Percentiles rank a stretch among this genome's conserved stretches.
These are phyloP conservation scores for Nesoenas mayeri DNA, from an alignment of 2,113 vertebrate species.

Conservation along the genomic window DNA sequence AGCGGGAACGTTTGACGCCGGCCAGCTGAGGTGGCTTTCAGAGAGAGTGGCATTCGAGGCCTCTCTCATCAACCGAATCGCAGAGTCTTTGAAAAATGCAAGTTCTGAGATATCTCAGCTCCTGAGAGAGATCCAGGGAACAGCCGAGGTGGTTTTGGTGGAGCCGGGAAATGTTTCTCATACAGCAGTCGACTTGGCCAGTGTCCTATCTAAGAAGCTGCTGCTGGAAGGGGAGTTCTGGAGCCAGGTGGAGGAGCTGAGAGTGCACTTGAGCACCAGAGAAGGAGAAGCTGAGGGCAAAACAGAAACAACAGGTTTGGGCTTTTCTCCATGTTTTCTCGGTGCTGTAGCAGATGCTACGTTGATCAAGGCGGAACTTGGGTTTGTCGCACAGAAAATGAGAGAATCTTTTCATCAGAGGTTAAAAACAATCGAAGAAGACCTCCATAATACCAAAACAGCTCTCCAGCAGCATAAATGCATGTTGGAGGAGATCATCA, in stretches of 20 bases:
- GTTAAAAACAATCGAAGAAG: slow-evolving; percentile 82
- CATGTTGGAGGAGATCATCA: slow-evolving; percentile 80
- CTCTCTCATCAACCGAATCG: slow-evolving; percentile 86
- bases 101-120: slow-evolving; percentile 80
- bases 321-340: slow-evolving; percentile 61
- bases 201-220: slow-evolving; percentile 85
- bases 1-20: slow-evolving; percentile 49
- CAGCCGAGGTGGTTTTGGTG: slow-evolving; percentile 67
- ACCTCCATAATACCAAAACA: slow-evolving; percentile 79
- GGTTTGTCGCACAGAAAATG: slow-evolving; percentile 82
- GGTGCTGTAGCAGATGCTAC: slow-evolving; percentile 64
- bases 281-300: slow-evolving; percentile 39
- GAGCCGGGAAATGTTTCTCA: slow-evolving; percentile 51
- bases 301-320: slow-evolving; percentile 26
- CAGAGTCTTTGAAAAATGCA: slow-evolving; percentile 82
- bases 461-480: slow-evolving; percentile 84
- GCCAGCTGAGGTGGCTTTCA: slow-evolving; percentile 81
- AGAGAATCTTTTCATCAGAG: slow-evolving; percentile 83
- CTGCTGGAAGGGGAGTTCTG: slow-evolving; percentile 88
- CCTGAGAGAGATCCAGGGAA: slow-evolving; percentile 80
- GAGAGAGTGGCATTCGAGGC: slow-evolving; percentile 88
- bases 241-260: slow-evolving; percentile 83
- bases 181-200: slow-evolving; percentile 73
- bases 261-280: slow-evolving; percentile 54
- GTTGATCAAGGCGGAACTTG: slow-evolving; percentile 85